Evolutionary conservation across 2,113 vertebrate species (phyloP).

Genomic region (Narcine bancroftii): DNA sequence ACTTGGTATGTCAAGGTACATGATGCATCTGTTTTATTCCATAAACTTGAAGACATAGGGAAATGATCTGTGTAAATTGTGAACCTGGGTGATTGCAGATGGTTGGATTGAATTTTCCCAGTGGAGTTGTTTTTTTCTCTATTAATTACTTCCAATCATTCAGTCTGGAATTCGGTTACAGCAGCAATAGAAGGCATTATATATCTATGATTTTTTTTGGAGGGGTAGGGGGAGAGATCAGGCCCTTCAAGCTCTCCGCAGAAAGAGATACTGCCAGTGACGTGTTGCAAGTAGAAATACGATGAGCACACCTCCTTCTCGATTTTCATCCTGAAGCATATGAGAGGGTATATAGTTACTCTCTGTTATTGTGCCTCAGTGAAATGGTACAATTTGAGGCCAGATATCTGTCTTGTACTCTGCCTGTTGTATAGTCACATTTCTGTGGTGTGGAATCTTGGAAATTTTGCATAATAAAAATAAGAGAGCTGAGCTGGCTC

Average conservation of each 20-base stretch:
- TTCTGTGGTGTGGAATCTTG: not conserved
- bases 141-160: not conserved
- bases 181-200: not conserved
- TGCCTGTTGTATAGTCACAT: not conserved
- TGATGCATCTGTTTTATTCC: slow-evolving; percentile 38
- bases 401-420: not conserved
- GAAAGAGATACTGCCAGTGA: not conserved
- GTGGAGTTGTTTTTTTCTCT: not conserved
- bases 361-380: not conserved
- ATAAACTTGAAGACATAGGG: not conserved
- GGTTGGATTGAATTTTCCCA: not conserved
- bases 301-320: not conserved
- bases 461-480: not conserved
- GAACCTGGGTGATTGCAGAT: not conserved
- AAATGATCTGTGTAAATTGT: not conserved
- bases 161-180: not conserved
- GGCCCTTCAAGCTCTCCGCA: not conserved
- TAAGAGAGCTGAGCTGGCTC: too few species aligned
- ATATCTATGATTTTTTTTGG: not conserved
- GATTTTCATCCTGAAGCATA: not conserved
- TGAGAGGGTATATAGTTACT: not conserved
- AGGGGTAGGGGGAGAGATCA: too few species aligned
- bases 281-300: not conserved
- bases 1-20: slow-evolving; percentile 67
- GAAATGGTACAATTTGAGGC: not conserved